These are phyloP conservation scores for Drosophila subsilvestris DNA, from an alignment of 2,888 invertebrate genomes.

Conservation along the genomic window DNA sequence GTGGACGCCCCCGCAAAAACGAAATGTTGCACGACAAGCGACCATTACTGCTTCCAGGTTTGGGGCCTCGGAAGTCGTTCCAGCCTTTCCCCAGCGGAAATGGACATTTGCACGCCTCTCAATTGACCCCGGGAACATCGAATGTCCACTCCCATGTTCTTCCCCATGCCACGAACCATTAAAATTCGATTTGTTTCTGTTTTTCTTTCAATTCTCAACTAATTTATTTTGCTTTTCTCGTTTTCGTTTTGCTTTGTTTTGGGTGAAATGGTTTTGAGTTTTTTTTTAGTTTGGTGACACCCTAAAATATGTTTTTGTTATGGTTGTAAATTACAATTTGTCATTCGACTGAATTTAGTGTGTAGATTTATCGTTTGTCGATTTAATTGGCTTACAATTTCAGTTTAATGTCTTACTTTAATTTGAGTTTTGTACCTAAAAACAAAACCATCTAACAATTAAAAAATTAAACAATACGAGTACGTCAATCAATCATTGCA, in stretches of 20 bases:
- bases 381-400: conserved; percentile 33
- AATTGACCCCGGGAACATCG: conserved; percentile 30
- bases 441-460: conserved; percentile 64
- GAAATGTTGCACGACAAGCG: conserved; percentile 63
- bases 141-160: neutral
- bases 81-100: conserved; percentile 48
- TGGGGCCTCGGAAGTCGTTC: neutral
- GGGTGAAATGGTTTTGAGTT: conserved; percentile 51
- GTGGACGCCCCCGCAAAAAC: conserved; percentile 33
- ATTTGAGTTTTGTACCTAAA: conserved; percentile 57
- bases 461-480: conserved; percentile 67
- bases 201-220: conserved; percentile 76
- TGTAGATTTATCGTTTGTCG: conserved; percentile 12
- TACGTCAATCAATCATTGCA: conserved; percentile 41
- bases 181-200: conserved; percentile 55
- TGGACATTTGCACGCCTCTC: conserved; percentile 66
- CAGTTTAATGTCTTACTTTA: conserved; percentile 37
- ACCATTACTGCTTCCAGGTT: conserved; percentile 56
- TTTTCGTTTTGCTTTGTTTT: conserved; percentile 37
- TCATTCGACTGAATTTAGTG: conserved; percentile 23
- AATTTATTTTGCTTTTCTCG: conserved; percentile 65
- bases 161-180: conserved; percentile 37
- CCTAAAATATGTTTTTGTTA: conserved; percentile 60
- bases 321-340: conserved; percentile 62
- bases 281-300: conserved; percentile 72